Percentiles rank a stretch among this genome's conserved stretches.
Conservation (phyloP, 2,797 vertebrate species). For the Phyllotis vaccarum region DNA sequence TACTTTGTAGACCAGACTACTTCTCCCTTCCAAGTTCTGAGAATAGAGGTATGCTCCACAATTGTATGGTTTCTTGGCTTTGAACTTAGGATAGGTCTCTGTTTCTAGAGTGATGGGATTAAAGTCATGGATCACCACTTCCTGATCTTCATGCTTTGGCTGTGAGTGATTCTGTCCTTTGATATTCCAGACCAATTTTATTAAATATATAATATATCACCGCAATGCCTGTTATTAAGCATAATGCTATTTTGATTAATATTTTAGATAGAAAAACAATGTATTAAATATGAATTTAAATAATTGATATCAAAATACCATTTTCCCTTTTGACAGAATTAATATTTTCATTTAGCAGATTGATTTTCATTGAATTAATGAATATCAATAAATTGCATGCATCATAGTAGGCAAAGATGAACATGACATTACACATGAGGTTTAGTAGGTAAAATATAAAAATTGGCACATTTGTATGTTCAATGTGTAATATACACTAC, state of each 20-base stretch:
- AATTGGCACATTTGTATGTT: neutral
- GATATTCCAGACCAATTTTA: too few relatives aligned
- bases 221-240: neutral
- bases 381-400: neutral
- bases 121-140: too few relatives aligned
- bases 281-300: conserved; percentile 1
- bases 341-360: neutral
- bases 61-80: too few relatives aligned
- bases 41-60: too few relatives aligned
- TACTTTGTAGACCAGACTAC: too few relatives aligned
- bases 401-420: neutral
- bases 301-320: neutral
- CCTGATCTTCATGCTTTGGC: too few relatives aligned
- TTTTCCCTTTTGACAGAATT: neutral
- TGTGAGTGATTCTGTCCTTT: too few relatives aligned
- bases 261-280: neutral
- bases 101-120: too few relatives aligned
- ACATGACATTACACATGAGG: neutral
- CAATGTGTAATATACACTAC: neutral
- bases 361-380: conserved; percentile 25
- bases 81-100: too few relatives aligned
- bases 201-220: too few relatives aligned
- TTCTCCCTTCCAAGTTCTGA: too few relatives aligned
- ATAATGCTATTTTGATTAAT: neutral
- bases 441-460: neutral